phyloP scores from a whole-genome alignment of 92 coral and sea anemone genomes.

The Parazoanthus swiftii region DNA sequence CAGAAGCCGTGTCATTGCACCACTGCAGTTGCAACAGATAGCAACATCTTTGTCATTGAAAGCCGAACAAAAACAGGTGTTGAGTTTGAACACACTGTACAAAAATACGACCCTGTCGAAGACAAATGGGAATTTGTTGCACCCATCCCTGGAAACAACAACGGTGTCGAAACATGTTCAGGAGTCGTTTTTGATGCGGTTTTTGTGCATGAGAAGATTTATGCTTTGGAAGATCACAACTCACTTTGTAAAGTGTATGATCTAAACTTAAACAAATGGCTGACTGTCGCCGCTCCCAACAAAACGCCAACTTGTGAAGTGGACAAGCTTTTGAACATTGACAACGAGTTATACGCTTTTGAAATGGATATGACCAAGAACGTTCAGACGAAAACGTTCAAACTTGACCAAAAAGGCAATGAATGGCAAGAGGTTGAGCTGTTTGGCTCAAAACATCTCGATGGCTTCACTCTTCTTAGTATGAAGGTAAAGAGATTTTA shows the following conservation, averaged over 20 bases:
- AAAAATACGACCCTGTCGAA: constrained; percentile 7
- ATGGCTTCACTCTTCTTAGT: background rate
- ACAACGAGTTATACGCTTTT: background rate
- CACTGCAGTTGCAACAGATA: background rate
- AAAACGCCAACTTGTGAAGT: background rate
- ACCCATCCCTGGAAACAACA: background rate
- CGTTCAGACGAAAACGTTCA: background rate
- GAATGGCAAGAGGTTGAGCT: background rate
- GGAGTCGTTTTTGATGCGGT: background rate
- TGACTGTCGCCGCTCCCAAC: background rate
- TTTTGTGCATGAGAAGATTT: constrained; percentile 1
- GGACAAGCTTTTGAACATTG: background rate
- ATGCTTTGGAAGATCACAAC: background rate
- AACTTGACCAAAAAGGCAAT: background rate
- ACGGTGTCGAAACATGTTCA: background rate
- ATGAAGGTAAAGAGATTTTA: background rate
- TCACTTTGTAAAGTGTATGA: background rate
- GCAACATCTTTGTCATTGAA: constrained; percentile 5
- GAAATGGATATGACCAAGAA: background rate
- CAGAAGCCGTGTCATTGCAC: background rate
- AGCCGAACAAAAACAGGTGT: no score
- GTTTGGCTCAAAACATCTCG: background rate
- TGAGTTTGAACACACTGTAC: background rate
- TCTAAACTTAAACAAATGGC: background rate
- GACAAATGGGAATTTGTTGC: background rate